phyloP scores from a whole-genome alignment of 1,140 invertebrate species.

The Drosophila tsacasi region DNA sequence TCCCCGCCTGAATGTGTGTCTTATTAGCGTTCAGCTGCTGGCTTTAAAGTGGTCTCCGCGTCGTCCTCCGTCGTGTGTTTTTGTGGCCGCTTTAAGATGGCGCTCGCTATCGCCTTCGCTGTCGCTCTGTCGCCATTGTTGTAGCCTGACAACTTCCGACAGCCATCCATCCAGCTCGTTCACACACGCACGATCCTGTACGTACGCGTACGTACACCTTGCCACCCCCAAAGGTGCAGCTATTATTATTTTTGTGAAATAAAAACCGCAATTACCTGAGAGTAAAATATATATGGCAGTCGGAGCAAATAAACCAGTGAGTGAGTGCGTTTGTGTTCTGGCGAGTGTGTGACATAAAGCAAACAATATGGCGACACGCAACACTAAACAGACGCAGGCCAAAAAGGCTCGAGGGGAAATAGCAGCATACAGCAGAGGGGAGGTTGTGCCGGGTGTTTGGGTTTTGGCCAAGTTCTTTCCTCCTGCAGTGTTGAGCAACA shows the following conservation, averaged over 20 bases:
- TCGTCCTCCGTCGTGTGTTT: slow-evolving; percentile 2
- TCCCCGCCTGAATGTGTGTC: slow-evolving; percentile 33
- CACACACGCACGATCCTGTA: not conserved
- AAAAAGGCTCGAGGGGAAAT: slow-evolving; percentile 16
- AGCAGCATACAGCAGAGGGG: slow-evolving; percentile 2
- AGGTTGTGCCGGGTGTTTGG: slow-evolving; percentile 11
- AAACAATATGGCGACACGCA: slow-evolving; percentile 83
- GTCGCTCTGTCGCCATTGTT: slow-evolving; percentile 1
- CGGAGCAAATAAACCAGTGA: slow-evolving; percentile 65
- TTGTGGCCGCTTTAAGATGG: slow-evolving; percentile 60
- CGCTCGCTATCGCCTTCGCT: slow-evolving; percentile 4
- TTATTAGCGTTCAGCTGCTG: slow-evolving; percentile 66
- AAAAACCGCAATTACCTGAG: slow-evolving; percentile 83
- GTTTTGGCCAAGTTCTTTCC: slow-evolving; percentile 5
- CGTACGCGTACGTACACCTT: not conserved
- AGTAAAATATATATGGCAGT: slow-evolving; percentile 72
- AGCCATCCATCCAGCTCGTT: slow-evolving; percentile 48
- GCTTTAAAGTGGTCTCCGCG: slow-evolving; percentile 42
- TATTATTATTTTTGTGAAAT: slow-evolving; percentile 80
- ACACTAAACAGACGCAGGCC: slow-evolving; percentile 70
- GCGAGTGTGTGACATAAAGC: slow-evolving; percentile 74
- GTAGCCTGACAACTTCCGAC: slow-evolving; percentile 75
- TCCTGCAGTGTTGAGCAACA: slow-evolving; percentile 50
- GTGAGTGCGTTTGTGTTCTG: slow-evolving; percentile 43
- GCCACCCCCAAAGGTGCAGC: slow-evolving; percentile 50